Evolutionary conservation across 2,113 vertebrate genomes (phyloP), one percentile per base, ranked within the genome.

Genomic region (Okapia johnstoni): DNA sequence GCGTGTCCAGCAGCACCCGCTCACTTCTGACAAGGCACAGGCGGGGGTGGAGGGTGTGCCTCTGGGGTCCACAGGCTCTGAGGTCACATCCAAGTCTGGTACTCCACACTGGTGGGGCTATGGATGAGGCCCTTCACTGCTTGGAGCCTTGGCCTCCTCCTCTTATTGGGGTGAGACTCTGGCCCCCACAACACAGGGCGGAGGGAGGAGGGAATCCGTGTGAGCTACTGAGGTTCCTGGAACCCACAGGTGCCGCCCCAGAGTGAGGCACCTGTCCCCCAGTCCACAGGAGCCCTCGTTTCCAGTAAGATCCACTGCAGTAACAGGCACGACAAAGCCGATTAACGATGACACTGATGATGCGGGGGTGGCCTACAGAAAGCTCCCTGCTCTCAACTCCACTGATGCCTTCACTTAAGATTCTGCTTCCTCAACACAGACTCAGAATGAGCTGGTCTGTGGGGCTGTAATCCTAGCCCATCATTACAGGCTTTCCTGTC

Each of bases 311-410:
- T 19, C 33, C 30, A 66, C 3, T 1, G 84, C 26, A 48, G 19
- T 19, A 19, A 55, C 19, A 70, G 50, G 3, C 21, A 40, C 1
- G 28, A 50, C 30, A 46, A 26, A 52, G 40, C 11, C 9, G 23
- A 80, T 25, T 21, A 19, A 19, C 13, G 1, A 4, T 9, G 60
- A 40, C 46, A 4, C 17, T 3, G 30, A 36, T 7, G 3, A 28
- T 0, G 2, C 77, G 0, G 4, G 4, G 7, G 40, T 2, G 52
- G 1, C 5, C 40, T 1, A 4, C 2, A 19, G 40, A 54, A 36
- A 12, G 48, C 58, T 21, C 60, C 25, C 19, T 40, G 54, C 70
- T 79, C 52, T 63, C 57, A 84, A 46, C 43, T 28, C 87, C n/a
- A 13, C 3, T 9, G 80, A 87, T 2, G 7, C 8, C 52, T 84